Percentiles rank a stretch among this genome's conserved stretches.
Evolutionary conservation across 2,113 vertebrate species (phyloP).

Genomic region (Sinocyclocheilus grahami): DNA sequence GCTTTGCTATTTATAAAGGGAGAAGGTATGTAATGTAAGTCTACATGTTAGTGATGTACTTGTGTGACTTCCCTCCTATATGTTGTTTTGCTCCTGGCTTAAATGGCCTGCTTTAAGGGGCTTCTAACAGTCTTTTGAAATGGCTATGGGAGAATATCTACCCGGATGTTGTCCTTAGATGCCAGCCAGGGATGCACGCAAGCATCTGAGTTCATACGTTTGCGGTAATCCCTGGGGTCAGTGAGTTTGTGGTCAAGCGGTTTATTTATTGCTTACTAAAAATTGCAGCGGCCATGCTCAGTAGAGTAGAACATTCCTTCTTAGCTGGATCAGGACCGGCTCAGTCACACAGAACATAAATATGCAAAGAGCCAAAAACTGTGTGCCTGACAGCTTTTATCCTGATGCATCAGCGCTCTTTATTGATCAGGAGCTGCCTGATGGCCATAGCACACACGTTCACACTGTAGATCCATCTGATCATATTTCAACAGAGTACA

Average conservation of each 20-base stretch:
- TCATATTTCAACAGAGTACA: background rate
- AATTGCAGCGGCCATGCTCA: constrained; percentile 3
- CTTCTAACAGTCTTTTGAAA: too few species aligned
- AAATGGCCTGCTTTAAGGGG: background rate
- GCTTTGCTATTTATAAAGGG: background rate
- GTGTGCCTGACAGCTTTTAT: background rate
- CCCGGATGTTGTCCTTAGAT: constrained; percentile 18
- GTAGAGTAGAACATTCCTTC: constrained; percentile 14
- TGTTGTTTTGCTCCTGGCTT: background rate
- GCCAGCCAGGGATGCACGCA: background rate
- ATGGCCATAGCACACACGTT: background rate
- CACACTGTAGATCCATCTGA: background rate
- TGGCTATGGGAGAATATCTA: too few species aligned
- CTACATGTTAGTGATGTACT: background rate
- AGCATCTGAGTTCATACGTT: background rate
- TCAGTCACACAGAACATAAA: background rate
- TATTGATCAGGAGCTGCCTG: background rate
- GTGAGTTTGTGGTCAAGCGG: constrained; percentile 6
- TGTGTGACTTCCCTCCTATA: background rate
- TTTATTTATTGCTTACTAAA: constrained; percentile 29
- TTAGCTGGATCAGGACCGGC: background rate
- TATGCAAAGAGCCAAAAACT: background rate
- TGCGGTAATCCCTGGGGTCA: background rate
- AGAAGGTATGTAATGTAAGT: too few species aligned
- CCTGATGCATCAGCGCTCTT: background rate